Base-by-base conservation (phyloP, 1,140 invertebrate species). In the Drosophila lowei region DNA sequence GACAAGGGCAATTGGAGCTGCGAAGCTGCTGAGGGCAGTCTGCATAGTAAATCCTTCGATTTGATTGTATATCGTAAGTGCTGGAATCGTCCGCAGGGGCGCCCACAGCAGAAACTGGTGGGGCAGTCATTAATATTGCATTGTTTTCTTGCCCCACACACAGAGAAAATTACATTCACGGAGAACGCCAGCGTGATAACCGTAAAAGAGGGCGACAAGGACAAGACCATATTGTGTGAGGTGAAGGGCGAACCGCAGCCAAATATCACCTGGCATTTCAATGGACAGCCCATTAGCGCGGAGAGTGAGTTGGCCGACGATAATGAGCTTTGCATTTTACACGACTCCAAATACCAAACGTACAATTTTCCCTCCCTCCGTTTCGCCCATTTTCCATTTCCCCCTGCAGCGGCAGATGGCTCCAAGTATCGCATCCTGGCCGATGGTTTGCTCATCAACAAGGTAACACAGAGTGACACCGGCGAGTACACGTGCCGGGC, bases 401-500 rank as follows among this genome's bases (percentile, higher is more conserved):
- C 47, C 16, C 57, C n/a, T 58, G 42, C 48, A 65, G 71, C 68
- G 73, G 86, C 60, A 28, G 84, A 85, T 89, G 80, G 76, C 48
- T 59, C 42, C 76, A 91, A 83, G 92, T 92, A 90, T 61, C 84
- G 89, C 50, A 90, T 91, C 63, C 77, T 91, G 53, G 91, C 91
- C 55, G 91, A 93, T 65, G 92, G 92, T 57, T 91, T 94, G 50
- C 84, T 90, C 57, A 93, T 94, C 65, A 89, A 88, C 62, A 93
- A 93, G 62, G 92, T 93, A 49, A 92, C 91, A 21, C 88, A 92
- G 54, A 90, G 91, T 44, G 93, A 94, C 79, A 92, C 90, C 65
- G 93, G 93, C 48, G 91, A 91, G 52, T 94, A 93, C 88, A 91
- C 91, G 44, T 94, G 93, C 86, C 89, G 91, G 50, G 93, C 93